Conservation (phyloP, 2,888 invertebrate genomes). For the Apocheima hispidaria region DNA sequence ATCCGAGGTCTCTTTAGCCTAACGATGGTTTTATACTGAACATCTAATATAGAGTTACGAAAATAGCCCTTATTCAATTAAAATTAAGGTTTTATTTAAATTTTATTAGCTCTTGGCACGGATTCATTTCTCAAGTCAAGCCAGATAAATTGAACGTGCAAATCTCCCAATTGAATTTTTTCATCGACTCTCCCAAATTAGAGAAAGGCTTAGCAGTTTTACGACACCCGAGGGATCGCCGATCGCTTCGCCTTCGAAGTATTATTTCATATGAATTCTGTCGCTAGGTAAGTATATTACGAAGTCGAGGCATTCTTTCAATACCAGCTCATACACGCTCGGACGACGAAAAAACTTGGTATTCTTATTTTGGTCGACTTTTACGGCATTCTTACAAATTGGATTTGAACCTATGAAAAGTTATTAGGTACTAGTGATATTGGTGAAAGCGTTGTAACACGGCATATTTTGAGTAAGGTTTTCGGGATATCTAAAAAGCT, state of each 20-base stretch:
- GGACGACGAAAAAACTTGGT: constrained; percentile 64
- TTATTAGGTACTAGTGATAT: constrained; percentile 55
- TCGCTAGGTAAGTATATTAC: constrained; percentile 64
- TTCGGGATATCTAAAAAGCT: constrained; percentile 8
- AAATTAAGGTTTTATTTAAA: constrained; percentile 10
- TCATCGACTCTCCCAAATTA: constrained; percentile 79
- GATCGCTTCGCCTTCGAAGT: constrained; percentile 78
- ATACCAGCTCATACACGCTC: constrained; percentile 55
- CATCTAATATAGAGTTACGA: background rate
- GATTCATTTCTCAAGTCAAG: constrained; percentile 14
- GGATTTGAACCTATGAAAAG: constrained; percentile 65
- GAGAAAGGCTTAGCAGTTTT: constrained; percentile 76
- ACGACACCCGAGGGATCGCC: constrained; percentile 68
- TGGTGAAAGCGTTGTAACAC: constrained; percentile 39
- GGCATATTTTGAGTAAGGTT: constrained; percentile 26
- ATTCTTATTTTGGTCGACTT: constrained; percentile 68
- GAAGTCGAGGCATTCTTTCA: constrained; percentile 61
- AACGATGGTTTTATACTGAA: constrained; percentile 11
- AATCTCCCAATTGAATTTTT: constrained; percentile 73
- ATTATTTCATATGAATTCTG: constrained; percentile 77
- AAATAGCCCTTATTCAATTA: background rate
- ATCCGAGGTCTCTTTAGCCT: constrained; percentile 62
- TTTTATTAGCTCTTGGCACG: background rate
- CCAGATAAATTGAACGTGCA: constrained; percentile 47
- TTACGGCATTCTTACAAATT: constrained; percentile 70